Conservation (phyloP, 2,888 invertebrate genomes). For the Zelleria hepariella region DNA sequence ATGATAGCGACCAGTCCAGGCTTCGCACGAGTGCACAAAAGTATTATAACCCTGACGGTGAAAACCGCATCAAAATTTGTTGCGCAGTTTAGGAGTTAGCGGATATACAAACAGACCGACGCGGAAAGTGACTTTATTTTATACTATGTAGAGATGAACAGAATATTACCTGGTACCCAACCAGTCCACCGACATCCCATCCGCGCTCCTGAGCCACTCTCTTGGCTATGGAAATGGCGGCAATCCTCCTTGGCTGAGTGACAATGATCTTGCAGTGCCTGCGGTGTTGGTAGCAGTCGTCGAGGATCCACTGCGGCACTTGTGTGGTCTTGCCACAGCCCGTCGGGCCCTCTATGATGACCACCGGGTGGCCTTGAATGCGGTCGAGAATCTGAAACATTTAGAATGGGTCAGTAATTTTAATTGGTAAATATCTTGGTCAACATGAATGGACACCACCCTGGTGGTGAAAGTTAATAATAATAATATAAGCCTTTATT, state of each 20-base stretch:
- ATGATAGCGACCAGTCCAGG: too few species aligned
- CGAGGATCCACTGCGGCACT: conserved; percentile 94
- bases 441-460: background rate
- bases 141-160: too few species aligned
- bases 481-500: too few species aligned
- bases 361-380: conserved; percentile 79
- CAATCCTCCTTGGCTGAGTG: conserved; percentile 94
- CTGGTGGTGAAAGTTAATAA: background rate
- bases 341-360: conserved; percentile 92
- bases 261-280: conserved; percentile 88
- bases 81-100: too few species aligned
- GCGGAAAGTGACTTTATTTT: too few species aligned
- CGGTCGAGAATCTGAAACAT: conserved; percentile 75
- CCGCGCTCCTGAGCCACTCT: conserved; percentile 87
- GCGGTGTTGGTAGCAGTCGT: conserved; percentile 75
- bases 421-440: background rate
- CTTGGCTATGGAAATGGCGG: conserved; percentile 90
- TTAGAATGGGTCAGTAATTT: background rate
- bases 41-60: too few species aligned
- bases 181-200: conserved; percentile 85
- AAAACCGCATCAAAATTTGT: too few species aligned
- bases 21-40: too few species aligned
- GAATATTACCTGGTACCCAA: conserved; percentile 90
- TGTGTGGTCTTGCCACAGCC: conserved; percentile 95
- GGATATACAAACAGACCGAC: too few species aligned